Evolutionary conservation across 2,888 invertebrate genomes (phyloP).

Genomic region (Pecten maximus): DNA sequence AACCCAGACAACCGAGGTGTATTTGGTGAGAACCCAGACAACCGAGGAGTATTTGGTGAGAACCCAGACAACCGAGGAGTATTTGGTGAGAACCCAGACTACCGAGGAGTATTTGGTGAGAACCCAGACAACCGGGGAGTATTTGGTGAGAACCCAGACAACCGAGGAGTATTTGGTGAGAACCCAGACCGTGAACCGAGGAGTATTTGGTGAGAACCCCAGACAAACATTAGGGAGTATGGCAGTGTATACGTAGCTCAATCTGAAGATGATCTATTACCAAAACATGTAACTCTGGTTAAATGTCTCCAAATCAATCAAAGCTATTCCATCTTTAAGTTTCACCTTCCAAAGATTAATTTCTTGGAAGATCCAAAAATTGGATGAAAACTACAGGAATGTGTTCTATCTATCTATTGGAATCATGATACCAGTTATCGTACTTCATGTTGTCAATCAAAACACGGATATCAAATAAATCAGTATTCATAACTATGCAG

Average conservation of each 20-base stretch:
- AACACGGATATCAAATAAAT: not conserved
- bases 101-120: too few species aligned
- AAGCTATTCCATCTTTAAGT: not conserved
- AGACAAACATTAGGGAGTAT: not conserved
- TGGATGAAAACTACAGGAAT: not conserved
- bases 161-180: too few species aligned
- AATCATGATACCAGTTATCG: not conserved
- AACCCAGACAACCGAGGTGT: not conserved
- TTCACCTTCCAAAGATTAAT: not conserved
- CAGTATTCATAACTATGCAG: not conserved
- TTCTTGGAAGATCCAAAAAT: not conserved
- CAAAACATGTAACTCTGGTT: not conserved
- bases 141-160: not conserved
- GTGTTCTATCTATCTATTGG: not conserved
- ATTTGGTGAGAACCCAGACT: not conserved
- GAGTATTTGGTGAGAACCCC: not conserved
- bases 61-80: not conserved
- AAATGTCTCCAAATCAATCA: not conserved
- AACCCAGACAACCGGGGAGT: not conserved
- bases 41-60: too few species aligned
- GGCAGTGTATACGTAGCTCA: not conserved
- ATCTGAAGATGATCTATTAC: not conserved
- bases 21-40: not conserved
- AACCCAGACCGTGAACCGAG: too few species aligned
- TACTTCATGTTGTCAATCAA: not conserved